These are phyloP conservation scores for Melinaea menophilus DNA, from an alignment of 2,888 invertebrate genomes.

Conservation along the genomic window DNA sequence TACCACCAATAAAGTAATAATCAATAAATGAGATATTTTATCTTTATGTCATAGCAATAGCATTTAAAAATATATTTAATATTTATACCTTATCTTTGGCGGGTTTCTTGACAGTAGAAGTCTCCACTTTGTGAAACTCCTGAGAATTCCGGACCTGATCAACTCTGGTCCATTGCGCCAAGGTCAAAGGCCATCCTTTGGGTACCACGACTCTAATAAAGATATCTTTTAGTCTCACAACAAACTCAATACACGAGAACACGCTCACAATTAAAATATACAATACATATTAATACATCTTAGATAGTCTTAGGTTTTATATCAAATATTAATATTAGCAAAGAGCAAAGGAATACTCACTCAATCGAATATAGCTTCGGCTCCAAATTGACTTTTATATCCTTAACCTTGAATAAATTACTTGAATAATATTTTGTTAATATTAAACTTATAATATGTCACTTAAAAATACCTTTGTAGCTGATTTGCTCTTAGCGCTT, in stretches of 20 bases:
- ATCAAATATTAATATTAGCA: too few species aligned
- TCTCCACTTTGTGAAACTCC: conserved; percentile 40
- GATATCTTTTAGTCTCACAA: neutral
- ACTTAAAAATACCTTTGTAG: conserved; percentile 39
- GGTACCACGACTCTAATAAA: conserved; percentile 52
- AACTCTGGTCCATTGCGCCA: conserved; percentile 61
- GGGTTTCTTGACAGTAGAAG: conserved; percentile 42
- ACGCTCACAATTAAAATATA: neutral
- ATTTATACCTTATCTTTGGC: conserved; percentile 30
- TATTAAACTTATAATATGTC: neutral
- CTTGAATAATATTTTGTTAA: neutral
- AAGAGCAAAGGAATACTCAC: conserved; percentile 39
- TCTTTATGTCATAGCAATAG: neutral
- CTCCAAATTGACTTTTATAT: conserved; percentile 33
- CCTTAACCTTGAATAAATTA: conserved; percentile 38
- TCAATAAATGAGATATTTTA: too few species aligned
- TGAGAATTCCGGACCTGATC: conserved; percentile 52
- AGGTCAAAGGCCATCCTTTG: conserved; percentile 58
- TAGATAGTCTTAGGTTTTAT: too few species aligned
- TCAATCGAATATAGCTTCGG: conserved; percentile 52
- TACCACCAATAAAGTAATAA: too few species aligned
- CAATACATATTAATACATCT: too few species aligned
- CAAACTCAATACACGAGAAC: neutral
- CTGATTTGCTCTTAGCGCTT: conserved; percentile 38
- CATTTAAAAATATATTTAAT: neutral